Percentiles rank a stretch among this genome's conserved stretches.
phyloP scores from a whole-genome alignment of 2,888 invertebrate species.

The Resseliella maxima region DNA sequence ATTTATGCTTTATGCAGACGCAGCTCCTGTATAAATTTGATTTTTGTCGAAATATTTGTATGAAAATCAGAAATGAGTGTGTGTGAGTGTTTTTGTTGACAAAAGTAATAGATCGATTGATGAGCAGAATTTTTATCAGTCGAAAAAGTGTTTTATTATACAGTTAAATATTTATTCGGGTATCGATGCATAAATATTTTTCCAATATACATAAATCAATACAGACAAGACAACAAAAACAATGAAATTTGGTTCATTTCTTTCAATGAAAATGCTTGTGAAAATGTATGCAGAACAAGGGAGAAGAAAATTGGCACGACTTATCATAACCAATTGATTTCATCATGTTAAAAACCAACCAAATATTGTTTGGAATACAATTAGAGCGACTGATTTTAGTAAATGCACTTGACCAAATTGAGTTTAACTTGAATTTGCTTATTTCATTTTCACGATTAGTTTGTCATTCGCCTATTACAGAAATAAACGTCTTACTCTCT shows the following conservation, averaged over 20 bases:
- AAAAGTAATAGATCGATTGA: neutral
- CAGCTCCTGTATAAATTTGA: neutral
- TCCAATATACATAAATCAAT: conserved; percentile 44
- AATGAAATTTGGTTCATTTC: neutral
- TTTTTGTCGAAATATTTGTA: neutral
- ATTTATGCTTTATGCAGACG: neutral
- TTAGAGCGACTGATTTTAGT: neutral
- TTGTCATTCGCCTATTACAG: no score
- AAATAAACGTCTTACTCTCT: no score
- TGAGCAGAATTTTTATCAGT: neutral
- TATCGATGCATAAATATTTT: conserved; percentile 30
- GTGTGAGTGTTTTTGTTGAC: neutral
- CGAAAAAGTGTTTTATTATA: conserved; percentile 18
- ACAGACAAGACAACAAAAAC: neutral
- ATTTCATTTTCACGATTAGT: no score
- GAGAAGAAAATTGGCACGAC: neutral
- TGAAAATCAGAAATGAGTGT: neutral
- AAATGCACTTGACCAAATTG: conserved; percentile 51
- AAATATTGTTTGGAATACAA: neutral
- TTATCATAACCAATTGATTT: conserved; percentile 23
- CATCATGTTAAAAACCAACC: neutral
- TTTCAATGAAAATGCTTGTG: neutral
- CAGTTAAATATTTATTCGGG: conserved; percentile 30
- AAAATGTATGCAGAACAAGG: neutral
- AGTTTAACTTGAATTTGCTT: neutral